Conservation (phyloP, 2,113 vertebrate genomes). For the Microtus ochrogaster region DNA sequence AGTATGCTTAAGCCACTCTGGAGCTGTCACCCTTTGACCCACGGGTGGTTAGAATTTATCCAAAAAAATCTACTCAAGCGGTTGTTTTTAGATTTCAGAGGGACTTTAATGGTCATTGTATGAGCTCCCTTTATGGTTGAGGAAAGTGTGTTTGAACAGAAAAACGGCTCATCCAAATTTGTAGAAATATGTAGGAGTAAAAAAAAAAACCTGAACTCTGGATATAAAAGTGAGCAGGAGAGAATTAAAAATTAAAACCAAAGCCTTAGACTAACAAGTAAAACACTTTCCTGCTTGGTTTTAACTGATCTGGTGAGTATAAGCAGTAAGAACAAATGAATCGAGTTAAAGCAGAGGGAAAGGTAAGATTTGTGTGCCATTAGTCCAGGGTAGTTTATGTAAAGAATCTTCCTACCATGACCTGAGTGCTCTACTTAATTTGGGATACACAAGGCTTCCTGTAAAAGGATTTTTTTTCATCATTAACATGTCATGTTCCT, state of each 20-base stretch:
- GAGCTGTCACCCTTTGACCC: neutral
- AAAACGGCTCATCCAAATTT: neutral
- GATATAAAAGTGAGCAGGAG: neutral
- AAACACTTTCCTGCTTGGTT: slow-evolving; percentile 26
- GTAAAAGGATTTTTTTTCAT: slow-evolving; percentile 56
- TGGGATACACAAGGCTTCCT: slow-evolving; percentile 50
- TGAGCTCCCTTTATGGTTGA: neutral
- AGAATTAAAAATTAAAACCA: slow-evolving; percentile 38
- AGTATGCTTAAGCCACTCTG: neutral
- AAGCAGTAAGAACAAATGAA: slow-evolving; percentile 4
- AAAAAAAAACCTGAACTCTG: neutral
- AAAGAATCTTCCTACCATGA: slow-evolving; percentile 3
- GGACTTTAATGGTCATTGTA: neutral
- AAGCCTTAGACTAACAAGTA: neutral
- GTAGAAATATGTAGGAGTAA: neutral
- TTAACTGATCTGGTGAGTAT: neutral
- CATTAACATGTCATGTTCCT: neutral
- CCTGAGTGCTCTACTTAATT: neutral
- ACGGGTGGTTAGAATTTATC: neutral
- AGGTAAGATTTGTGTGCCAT: neutral
- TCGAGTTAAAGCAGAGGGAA: slow-evolving; percentile 4
- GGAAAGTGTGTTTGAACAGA: neutral
- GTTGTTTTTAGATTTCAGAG: neutral
- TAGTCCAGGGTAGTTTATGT: neutral
- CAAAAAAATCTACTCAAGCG: neutral